phyloP scores from a whole-genome alignment of 2,113 vertebrate species.

The Corapipo altera region DNA sequence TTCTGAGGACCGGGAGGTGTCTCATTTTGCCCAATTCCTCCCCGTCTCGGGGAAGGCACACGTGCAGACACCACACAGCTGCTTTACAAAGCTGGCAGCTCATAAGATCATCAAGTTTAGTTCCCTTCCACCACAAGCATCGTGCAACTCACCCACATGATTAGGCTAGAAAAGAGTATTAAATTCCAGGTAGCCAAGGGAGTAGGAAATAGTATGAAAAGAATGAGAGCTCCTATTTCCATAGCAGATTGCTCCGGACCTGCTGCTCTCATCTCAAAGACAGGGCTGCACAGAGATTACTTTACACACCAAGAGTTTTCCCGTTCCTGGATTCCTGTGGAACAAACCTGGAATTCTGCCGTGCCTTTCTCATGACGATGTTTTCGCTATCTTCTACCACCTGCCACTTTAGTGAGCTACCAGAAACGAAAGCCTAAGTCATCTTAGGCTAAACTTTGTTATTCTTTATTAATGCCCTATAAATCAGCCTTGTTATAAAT shows the following conservation, averaged over 20 bases:
- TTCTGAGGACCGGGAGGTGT: conserved; percentile 59
- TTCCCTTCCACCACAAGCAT: background rate
- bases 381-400: conserved; percentile 62
- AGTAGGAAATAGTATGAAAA: conserved; percentile 17
- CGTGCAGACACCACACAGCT: background rate
- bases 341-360: conserved; percentile 47
- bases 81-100: conserved; percentile 29
- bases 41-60: background rate
- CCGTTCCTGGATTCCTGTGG: conserved; percentile 61
- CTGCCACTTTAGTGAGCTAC: conserved; percentile 63
- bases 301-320: conserved; percentile 36
- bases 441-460: conserved; percentile 65
- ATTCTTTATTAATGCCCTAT: conserved; percentile 70
- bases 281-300: conserved; percentile 38
- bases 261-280: conserved; percentile 54
- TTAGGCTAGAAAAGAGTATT: conserved; percentile 18
- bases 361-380: conserved; percentile 43
- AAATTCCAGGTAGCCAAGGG: background rate
- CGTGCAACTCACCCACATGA: background rate
- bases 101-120: background rate
- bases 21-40: conserved; percentile 44
- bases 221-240: conserved; percentile 28
- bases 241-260: conserved; percentile 47
- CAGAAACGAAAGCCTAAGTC: conserved; percentile 70
- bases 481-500: conserved; percentile 68